These are phyloP conservation scores for Byasa hedistus DNA, from an alignment of 2,888 invertebrate genomes.

Conservation along the genomic window DNA sequence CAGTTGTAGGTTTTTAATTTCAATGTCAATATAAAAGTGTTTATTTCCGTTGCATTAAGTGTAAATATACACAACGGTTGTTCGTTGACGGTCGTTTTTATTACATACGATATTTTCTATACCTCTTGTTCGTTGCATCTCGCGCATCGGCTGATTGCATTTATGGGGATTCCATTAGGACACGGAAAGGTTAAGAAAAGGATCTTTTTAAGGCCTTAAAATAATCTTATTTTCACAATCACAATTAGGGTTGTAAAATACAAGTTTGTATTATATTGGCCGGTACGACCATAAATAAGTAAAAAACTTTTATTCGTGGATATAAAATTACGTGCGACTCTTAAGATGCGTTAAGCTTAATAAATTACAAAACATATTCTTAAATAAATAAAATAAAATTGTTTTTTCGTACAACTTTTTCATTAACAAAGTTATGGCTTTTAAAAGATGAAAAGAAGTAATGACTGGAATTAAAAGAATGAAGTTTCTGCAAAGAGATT, in stretches of 20 bases:
- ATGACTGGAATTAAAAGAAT: too few relatives aligned
- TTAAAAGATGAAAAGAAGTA: too few relatives aligned
- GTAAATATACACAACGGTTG: not conserved
- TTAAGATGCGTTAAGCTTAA: not conserved
- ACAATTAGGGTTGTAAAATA: not conserved
- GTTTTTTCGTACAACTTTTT: not conserved
- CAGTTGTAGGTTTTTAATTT: conserved; percentile 33
- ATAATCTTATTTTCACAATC: not conserved
- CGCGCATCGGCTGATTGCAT: not conserved
- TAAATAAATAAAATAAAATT: too few relatives aligned
- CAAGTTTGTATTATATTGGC: not conserved
- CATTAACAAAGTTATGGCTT: too few relatives aligned
- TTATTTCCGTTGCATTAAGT: conserved; percentile 12
- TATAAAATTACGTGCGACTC: not conserved
- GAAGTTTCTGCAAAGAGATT: not conserved
- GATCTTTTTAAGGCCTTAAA: not conserved
- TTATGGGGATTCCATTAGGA: conserved; percentile 19
- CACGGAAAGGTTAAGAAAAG: conserved; percentile 9
- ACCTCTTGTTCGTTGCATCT: not conserved
- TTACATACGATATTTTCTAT: not conserved
- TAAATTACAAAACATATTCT: not conserved
- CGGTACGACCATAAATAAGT: not conserved
- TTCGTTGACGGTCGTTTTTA: conserved; percentile 9
- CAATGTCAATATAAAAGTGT: conserved; percentile 13
- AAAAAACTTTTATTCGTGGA: not conserved